A percentile compares a stretch with the other conserved stretches of the same genome.
Conservation (phyloP, 1,140 invertebrate species). For the Lycorma delicatula region DNA sequence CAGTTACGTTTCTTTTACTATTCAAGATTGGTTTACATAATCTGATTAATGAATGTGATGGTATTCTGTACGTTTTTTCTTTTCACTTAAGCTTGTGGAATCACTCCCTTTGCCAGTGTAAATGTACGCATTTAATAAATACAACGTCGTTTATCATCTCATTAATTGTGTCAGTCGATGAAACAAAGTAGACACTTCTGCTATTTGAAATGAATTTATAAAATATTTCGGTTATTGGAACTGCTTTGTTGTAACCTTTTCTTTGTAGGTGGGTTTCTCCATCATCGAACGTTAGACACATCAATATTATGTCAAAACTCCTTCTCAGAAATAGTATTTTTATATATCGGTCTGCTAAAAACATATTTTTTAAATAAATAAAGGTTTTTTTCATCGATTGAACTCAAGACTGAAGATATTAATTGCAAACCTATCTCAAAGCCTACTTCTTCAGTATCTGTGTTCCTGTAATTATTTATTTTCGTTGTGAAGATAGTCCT, state of each 20-base stretch:
- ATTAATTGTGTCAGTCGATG: too few species aligned
- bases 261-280: too few species aligned
- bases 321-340: too few species aligned
- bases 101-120: conserved; percentile 4
- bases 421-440: neutral
- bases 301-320: too few species aligned
- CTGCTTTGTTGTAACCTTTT: too few species aligned
- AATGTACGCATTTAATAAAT: conserved; percentile 27
- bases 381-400: neutral
- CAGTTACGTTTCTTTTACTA: too few species aligned
- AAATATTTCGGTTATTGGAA: too few species aligned
- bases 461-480: neutral
- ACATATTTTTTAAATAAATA: neutral
- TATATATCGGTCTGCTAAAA: too few species aligned
- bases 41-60: neutral
- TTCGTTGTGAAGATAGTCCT: neutral
- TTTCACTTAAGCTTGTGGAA: neutral
- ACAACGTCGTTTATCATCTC: conserved; percentile 30
- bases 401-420: neutral
- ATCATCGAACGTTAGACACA: too few species aligned
- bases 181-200: too few species aligned
- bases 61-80: neutral
- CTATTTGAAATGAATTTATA: too few species aligned
- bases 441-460: neutral
- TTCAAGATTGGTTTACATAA: neutral